phyloP scores from a whole-genome alignment of 2,888 invertebrate genomes.

The Tetanocera ferruginea region DNA sequence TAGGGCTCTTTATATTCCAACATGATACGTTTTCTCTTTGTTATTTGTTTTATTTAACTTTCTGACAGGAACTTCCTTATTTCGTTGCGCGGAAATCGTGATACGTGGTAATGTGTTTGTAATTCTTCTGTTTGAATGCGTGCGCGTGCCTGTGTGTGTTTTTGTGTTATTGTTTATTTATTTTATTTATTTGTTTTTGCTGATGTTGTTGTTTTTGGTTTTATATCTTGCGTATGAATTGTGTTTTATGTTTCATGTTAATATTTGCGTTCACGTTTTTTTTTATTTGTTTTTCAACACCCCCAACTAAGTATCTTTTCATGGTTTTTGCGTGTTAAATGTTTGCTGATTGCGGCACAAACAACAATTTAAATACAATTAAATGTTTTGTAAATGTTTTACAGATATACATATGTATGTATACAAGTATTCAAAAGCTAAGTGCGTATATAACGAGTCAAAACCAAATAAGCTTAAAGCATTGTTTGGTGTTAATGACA shows the following conservation, averaged over 20 bases:
- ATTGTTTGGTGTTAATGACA: too few relatives aligned
- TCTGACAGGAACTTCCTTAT: background rate
- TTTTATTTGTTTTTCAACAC: conserved; percentile 18
- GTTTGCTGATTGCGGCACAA: too few relatives aligned
- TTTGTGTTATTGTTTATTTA: conserved; percentile 30
- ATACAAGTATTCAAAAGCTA: too few relatives aligned
- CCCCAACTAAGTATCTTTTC: background rate
- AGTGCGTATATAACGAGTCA: too few relatives aligned
- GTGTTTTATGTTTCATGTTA: too few relatives aligned
- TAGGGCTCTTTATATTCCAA: too few relatives aligned
- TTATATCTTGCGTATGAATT: background rate
- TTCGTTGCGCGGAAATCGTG: conserved; percentile 2
- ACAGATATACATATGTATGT: too few relatives aligned
- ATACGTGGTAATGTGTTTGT: conserved; percentile 3
- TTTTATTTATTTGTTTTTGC: conserved; percentile 22
- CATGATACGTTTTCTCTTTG: background rate
- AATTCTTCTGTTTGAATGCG: background rate
- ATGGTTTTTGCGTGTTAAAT: too few relatives aligned
- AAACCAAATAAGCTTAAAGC: too few relatives aligned
- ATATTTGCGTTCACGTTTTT: conserved; percentile 24
- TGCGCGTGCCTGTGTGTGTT: conserved; percentile 1
- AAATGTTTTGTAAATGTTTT: too few relatives aligned
- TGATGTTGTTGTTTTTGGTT: background rate
- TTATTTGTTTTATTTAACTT: background rate
- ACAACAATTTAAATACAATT: too few relatives aligned